Conservation (phyloP, 2,113 vertebrate genomes). For the Ploceus nigricollis region DNA sequence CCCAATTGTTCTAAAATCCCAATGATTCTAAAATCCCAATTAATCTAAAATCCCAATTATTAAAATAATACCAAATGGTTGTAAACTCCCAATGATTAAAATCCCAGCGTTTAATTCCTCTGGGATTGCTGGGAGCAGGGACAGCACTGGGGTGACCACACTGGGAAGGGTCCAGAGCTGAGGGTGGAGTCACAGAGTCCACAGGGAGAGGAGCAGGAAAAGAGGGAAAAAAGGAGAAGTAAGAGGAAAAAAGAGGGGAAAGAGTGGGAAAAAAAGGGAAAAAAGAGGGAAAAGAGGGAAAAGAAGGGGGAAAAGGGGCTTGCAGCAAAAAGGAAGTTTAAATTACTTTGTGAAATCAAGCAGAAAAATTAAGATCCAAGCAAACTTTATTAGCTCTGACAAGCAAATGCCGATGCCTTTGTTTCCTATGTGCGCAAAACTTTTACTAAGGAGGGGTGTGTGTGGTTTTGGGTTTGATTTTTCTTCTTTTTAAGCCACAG, state of each 20-base stretch:
- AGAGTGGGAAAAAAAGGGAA: too few relatives aligned
- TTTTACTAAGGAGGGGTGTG: background rate
- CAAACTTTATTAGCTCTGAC: constrained; percentile 80
- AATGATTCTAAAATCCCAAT: background rate
- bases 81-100: background rate
- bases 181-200: background rate
- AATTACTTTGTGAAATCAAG: constrained; percentile 82
- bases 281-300: background rate
- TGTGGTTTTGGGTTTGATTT: background rate
- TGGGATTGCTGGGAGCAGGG: accelerated
- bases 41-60: too few relatives aligned
- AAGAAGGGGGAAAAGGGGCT: background rate
- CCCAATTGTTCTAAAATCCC: background rate
- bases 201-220: background rate
- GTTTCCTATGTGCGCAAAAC: constrained; percentile 38
- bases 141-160: background rate
- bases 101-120: accelerated
- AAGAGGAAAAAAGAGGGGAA: too few relatives aligned
- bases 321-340: constrained; percentile 78
- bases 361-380: constrained; percentile 83
- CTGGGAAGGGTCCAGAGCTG: accelerated
- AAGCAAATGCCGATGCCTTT: constrained; percentile 71
- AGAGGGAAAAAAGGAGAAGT: too few relatives aligned
- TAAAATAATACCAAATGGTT: too few relatives aligned
- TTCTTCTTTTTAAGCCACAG: background rate